A percentile compares a stretch with the other conserved stretches of the same genome.
These are phyloP conservation scores for Phrynocephalus forsythii DNA, from an alignment of 2,797 vertebrate species.

Conservation along the genomic window DNA sequence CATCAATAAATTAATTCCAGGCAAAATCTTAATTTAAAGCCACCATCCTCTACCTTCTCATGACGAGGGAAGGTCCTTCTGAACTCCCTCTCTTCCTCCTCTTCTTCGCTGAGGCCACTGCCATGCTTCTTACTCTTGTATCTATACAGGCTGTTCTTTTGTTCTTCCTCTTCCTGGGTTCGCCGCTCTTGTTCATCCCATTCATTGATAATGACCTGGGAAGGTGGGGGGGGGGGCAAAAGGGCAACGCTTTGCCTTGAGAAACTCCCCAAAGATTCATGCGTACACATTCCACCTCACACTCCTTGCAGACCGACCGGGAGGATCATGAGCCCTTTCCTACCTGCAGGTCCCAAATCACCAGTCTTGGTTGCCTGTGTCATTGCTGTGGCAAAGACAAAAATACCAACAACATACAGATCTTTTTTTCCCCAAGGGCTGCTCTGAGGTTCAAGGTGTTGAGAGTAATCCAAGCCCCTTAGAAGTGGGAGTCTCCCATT, in stretches of 20 bases:
- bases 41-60: conserved; percentile 81
- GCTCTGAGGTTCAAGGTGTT: neutral
- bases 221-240: conserved; percentile 26
- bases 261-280: neutral
- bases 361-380: neutral
- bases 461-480: too few species aligned
- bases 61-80: conserved; percentile 88
- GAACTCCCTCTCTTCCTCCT: conserved; percentile 93
- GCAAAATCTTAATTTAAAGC: neutral
- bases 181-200: conserved; percentile 93
- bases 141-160: conserved; percentile 87
- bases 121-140: conserved; percentile 83
- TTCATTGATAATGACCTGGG: conserved; percentile 91
- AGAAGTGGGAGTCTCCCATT: too few species aligned
- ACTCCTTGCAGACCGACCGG: neutral
- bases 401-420: neutral
- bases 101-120: conserved; percentile 83
- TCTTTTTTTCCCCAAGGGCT: neutral
- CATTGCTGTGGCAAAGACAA: neutral
- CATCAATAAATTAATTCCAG: neutral
- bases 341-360: neutral
- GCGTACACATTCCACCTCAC: neutral
- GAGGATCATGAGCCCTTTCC: neutral
- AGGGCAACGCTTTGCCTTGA: rapidly evolving
- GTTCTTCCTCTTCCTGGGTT: conserved; percentile 82